Evolutionary conservation across 2,113 vertebrate genomes (phyloP), one percentile per base, ranked within the genome.

Genomic region (Ceratotherium simum): DNA sequence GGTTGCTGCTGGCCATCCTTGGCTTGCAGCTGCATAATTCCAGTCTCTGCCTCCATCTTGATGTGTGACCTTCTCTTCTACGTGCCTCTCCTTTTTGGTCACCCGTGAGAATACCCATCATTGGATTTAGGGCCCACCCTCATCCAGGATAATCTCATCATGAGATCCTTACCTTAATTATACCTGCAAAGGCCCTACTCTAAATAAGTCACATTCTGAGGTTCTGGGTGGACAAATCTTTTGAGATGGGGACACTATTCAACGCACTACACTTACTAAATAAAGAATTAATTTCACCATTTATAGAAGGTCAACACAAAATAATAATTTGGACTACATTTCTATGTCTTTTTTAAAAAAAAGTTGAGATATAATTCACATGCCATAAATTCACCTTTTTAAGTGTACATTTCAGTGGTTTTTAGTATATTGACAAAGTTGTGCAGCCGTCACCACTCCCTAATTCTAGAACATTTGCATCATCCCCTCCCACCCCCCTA

Each of bases 401-500:
- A 79, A 73, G 27, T 65, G 29, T 67, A 58, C 2, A 73, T 3
- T 25, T 60, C 6, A 36, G 7, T 48, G 42, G 17, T 33, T 54
- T 84, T 78, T 69, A 48, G 25, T 67, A 33, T 51, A 33, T 39
- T 62, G 42, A 33, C 11, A 42, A 25, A 20, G 20, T 76, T 78
- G 39, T 78, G 2, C 80, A 51, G 17, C 13, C 16, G 70, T 21
- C 21, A 31, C 46, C 29, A 56, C 21, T 80, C 64, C n/a, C 17
- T 67, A 79, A 60, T 48, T 60, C 46, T 39, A 58, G 79, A 60
- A 25, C 21, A 54, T 81, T 39, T 31, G 23, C 4, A 33, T 62
- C n/a, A 54, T n/a, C 7, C n/a, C 29, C 36, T 11, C 13, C 13
- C n/a, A 0, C 5, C 6, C 25, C 23, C 1, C 11, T 1, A 20